Base-by-base conservation (phyloP, 2,888 invertebrate genomes). In the Pyrocoelia pectoralis region DNA sequence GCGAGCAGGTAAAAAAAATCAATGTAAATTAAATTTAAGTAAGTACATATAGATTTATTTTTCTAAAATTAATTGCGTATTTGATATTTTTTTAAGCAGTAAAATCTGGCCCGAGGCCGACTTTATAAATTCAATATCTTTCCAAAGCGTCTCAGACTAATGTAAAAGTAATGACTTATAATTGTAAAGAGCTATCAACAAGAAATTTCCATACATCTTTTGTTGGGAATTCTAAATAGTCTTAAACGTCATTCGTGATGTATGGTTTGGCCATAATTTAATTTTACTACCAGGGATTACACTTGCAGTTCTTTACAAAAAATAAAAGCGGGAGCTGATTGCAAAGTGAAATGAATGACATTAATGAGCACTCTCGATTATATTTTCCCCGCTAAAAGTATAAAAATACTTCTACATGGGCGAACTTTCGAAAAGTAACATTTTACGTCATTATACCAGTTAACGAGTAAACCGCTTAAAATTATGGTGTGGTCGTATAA, bases 241-340 rank as follows among this genome's bases (percentile, higher is more conserved):
- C 73, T 72, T 75, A 74, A 76, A 74, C 70, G 75, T 75, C 76
- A 70, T 54, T 56, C 61, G 71, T 76, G 74, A 76, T 76, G 75
- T 73, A 76, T 71, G 72, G 73, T 66, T 66, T 61, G 65, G 74
- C 68, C 69, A 72, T 74, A 74, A 75, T 74, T 75, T 70, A 66
- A 68, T 68, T 75, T 76, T 75, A 76, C 66, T 65, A 64, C 68
- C 61, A 61, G 66, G 56, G 29, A 61, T 53, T 61, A 43, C 50
- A 56, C 50, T 54, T 28, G 56, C 56, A 49, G 59, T 64, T 64
- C 53, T 48, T 65, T 65, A 54, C 52, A 41, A 49, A 65, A 61
- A 65, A 61, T 65, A 64, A 64, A 56, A 41, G 59, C 51, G 40
- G 19, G 52, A 49, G 52, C 60, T 60, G 60, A 64, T 64, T 46